A percentile compares a stretch with the other conserved stretches of the same genome.
phyloP scores from a whole-genome alignment of 2,113 vertebrate genomes.

The Cottus gobio region DNA sequence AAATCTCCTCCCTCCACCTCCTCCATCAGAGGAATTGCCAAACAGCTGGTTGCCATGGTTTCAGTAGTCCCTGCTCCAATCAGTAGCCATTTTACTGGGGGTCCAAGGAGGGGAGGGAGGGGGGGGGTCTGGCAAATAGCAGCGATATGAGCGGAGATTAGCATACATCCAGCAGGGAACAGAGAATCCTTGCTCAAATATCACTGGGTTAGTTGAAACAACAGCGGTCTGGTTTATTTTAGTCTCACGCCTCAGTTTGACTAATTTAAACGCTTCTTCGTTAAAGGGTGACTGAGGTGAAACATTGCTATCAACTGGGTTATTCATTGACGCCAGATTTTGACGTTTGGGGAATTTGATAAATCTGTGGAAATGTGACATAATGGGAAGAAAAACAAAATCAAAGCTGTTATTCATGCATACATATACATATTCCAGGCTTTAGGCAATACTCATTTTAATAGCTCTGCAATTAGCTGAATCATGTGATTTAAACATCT shows the following conservation, averaged over 20 bases:
- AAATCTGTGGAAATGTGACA: background rate
- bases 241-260: background rate
- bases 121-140: constrained; percentile 54
- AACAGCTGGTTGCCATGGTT: constrained; percentile 80
- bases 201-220: constrained; percentile 11
- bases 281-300: background rate
- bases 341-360: background rate
- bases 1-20: constrained; percentile 27
- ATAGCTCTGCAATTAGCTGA: background rate
- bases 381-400: background rate
- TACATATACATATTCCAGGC: background rate
- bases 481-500: background rate
- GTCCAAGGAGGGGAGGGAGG: constrained; percentile 31
- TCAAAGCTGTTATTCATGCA: background rate
- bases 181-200: constrained; percentile 52
- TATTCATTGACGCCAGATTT: background rate
- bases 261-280: background rate
- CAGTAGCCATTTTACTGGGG: constrained; percentile 47
- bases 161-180: constrained; percentile 48
- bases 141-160: constrained; percentile 63
- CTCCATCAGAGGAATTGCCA: constrained; percentile 57
- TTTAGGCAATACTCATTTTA: background rate
- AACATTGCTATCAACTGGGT: background rate
- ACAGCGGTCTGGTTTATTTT: constrained; percentile 3
- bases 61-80: constrained; percentile 62